Evolutionary conservation across 2,888 invertebrate genomes (phyloP).

Genomic region (Dolomedes plantarius): DNA sequence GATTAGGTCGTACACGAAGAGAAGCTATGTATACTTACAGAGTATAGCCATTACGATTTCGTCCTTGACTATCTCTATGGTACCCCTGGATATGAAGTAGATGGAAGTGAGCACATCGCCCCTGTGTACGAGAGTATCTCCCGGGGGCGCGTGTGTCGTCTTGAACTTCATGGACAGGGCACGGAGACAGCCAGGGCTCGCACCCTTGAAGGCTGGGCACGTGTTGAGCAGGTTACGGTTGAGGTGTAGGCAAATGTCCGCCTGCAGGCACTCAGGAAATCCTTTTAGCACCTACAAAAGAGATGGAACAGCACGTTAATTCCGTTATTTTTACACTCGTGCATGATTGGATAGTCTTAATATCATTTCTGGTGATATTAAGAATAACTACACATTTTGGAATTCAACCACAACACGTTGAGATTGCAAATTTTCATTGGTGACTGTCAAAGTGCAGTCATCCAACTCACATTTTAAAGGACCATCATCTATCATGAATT

Average conservation of each 20-base stretch:
- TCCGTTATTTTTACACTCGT: too few species aligned
- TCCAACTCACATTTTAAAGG: too few species aligned
- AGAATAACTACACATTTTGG: too few species aligned
- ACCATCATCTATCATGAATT: too few species aligned
- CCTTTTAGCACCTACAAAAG: conserved; percentile 87
- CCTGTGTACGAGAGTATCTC: conserved; percentile 92
- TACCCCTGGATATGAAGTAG: conserved; percentile 97
- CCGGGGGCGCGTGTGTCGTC: conserved; percentile 97
- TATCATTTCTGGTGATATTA: too few species aligned
- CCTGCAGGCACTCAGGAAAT: conserved; percentile 98
- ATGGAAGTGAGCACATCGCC: conserved; percentile 96
- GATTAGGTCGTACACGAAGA: too few species aligned
- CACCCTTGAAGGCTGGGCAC: conserved; percentile 95
- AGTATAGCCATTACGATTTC: conserved; percentile 98
- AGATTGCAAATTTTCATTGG: too few species aligned
- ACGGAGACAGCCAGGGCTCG: conserved; percentile 96
- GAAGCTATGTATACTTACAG: conserved; percentile 82
- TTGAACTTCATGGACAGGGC: conserved; percentile 98
- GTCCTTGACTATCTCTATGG: conserved; percentile 97
- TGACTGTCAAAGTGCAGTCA: too few species aligned
- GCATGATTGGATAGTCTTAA: too few species aligned
- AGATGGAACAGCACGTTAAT: not conserved
- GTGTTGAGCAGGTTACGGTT: conserved; percentile 95
- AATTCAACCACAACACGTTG: too few species aligned
- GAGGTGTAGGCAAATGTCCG: conserved; percentile 97